phyloP scores from a whole-genome alignment of 30 jellyfish, hydroid and myxozoan species.

The Aurelia aurita region DNA sequence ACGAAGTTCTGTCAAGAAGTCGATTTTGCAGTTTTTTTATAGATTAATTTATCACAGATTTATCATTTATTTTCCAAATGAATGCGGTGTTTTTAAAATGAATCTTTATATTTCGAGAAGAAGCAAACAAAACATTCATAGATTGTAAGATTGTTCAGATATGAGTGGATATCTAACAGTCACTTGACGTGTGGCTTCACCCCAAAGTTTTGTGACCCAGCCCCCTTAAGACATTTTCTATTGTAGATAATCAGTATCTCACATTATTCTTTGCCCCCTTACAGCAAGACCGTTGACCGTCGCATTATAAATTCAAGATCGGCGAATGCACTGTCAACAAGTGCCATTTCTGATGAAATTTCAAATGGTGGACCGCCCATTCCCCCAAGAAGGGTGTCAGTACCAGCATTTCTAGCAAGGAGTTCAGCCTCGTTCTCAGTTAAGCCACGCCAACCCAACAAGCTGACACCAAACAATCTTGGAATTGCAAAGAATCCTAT shows the following conservation, averaged over 20 bases:
- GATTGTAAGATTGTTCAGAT: no score
- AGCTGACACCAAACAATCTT: slow-evolving; percentile 16
- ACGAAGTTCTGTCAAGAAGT: no score
- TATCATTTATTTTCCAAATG: no score
- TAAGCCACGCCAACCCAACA: slow-evolving; percentile 17
- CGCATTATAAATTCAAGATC: slow-evolving; percentile 52
- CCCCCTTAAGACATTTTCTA: no score
- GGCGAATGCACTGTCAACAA: slow-evolving; percentile 40
- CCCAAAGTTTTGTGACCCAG: no score
- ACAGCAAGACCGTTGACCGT: slow-evolving; percentile 55
- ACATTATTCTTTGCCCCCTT: not conserved
- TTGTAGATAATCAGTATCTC: not conserved
- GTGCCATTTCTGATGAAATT: slow-evolving; percentile 34
- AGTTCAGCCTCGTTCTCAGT: slow-evolving; percentile 63
- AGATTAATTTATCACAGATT: no score
- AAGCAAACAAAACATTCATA: no score
- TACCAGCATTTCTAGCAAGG: slow-evolving; percentile 28
- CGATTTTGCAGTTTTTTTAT: no score
- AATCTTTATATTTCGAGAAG: no score
- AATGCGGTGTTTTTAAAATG: no score
- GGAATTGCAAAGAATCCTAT: slow-evolving; percentile 5
- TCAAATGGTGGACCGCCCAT: slow-evolving; percentile 65
- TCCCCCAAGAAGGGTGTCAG: slow-evolving; percentile 68
- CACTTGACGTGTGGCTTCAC: no score
- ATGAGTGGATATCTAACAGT: no score